phyloP scores from a whole-genome alignment of 2,113 vertebrate species.

The Pelecanus crispus region DNA sequence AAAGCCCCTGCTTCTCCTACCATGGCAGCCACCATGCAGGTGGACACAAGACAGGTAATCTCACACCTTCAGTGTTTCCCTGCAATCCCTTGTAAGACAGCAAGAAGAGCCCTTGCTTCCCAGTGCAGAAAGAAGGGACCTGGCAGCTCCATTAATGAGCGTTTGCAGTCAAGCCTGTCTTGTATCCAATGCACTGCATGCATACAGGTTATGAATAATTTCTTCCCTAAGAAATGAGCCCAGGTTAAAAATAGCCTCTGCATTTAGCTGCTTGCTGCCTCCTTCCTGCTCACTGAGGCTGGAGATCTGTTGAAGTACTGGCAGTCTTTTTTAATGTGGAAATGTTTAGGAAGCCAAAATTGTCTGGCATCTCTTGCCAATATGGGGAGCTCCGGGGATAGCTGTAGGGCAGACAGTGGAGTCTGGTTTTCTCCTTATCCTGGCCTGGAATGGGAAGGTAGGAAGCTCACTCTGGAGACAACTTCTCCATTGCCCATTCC shows the following conservation, averaged over 20 bases:
- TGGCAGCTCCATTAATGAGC: neutral
- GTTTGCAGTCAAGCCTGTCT: neutral
- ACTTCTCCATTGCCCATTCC: neutral
- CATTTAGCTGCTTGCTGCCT: slow-evolving; percentile 6
- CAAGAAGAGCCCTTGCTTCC: neutral
- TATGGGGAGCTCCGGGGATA: neutral
- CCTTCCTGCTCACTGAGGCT: neutral
- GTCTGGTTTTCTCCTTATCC: neutral
- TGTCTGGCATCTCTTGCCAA: neutral
- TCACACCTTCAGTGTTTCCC: neutral
- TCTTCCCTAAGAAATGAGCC: neutral
- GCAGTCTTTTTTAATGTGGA: neutral
- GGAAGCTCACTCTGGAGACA: neutral
- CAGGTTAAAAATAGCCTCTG: slow-evolving; percentile 35
- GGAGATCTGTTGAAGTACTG: neutral
- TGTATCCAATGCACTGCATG: neutral
- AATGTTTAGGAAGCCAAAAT: neutral
- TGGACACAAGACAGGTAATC: neutral
- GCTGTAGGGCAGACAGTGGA: neutral
- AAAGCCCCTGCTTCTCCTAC: neutral
- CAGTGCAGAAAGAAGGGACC: neutral
- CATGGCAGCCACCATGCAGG: neutral
- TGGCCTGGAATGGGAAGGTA: neutral
- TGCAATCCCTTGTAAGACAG: neutral
- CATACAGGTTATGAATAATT: slow-evolving; percentile 23